These are phyloP conservation scores for Sphenopsis melanotis DNA, from an alignment of 2,797 vertebrate genomes.

Conservation along the genomic window DNA sequence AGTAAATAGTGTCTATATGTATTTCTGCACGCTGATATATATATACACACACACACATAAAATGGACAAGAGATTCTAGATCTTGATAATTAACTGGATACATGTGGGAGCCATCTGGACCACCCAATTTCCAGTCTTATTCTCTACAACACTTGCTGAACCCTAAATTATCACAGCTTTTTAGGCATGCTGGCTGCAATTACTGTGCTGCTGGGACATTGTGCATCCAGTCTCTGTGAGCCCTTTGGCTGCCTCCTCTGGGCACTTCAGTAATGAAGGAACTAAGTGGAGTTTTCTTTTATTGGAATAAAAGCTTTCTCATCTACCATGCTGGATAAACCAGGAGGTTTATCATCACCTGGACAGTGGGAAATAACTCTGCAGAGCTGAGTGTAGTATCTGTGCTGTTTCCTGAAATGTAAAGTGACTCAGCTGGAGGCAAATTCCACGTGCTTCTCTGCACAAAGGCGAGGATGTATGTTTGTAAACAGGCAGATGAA, in stretches of 20 bases:
- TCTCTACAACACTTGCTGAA: neutral
- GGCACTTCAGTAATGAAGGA: neutral
- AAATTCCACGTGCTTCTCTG: neutral
- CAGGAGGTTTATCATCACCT: neutral
- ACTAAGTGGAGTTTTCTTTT: neutral
- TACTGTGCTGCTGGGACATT: neutral
- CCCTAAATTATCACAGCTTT: neutral
- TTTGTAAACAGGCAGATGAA: neutral
- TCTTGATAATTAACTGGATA: neutral
- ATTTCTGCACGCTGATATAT: neutral
- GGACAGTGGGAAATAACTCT: neutral
- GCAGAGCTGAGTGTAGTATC: neutral
- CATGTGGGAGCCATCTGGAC: slow-evolving; percentile 6
- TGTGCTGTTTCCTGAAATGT: neutral
- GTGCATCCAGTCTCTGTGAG: neutral
- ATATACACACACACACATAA: neutral
- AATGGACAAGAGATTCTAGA: neutral
- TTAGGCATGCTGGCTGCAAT: neutral
- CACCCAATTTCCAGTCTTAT: neutral
- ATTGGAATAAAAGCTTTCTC: neutral
- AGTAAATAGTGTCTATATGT: neutral
- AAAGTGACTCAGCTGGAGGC: neutral
- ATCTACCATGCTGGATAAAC: neutral
- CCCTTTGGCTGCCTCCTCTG: neutral
- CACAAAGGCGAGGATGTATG: neutral